Evolutionary conservation across 2,113 vertebrate species (phyloP).

Genomic region (Malurus melanocephalus): DNA sequence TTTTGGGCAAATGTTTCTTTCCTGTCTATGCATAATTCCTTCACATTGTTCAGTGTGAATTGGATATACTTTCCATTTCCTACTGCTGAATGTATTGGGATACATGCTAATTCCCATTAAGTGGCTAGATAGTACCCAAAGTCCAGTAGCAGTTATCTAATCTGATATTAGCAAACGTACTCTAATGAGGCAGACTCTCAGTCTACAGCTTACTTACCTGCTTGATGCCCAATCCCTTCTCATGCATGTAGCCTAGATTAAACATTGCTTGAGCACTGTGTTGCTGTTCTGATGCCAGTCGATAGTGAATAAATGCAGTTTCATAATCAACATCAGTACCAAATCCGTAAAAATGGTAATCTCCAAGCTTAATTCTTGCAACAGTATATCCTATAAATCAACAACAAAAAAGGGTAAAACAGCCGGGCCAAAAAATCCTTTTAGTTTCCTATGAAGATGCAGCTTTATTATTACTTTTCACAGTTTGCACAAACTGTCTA

Average conservation of each 20-base stretch:
- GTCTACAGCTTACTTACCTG: constrained; percentile 75
- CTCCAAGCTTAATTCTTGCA: constrained; percentile 94
- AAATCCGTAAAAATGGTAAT: constrained; percentile 97
- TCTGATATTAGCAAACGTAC: not conserved
- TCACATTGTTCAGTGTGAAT: not conserved
- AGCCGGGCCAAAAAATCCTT: not conserved
- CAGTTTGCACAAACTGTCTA: not conserved
- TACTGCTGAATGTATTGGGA: not conserved
- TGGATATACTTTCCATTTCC: not conserved
- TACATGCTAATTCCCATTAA: not conserved
- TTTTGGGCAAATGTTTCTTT: not conserved
- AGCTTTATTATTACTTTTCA: not conserved
- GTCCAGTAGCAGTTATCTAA: not conserved
- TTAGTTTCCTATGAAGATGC: not conserved
- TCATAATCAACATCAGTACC: constrained; percentile 96
- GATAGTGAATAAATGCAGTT: constrained; percentile 95
- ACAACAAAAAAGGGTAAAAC: not conserved
- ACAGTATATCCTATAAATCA: constrained; percentile 87
- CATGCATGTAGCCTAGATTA: constrained; percentile 97
- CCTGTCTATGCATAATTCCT: not conserved
- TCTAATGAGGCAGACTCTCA: not conserved
- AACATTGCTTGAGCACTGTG: constrained; percentile 98
- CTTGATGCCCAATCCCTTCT: constrained; percentile 95
- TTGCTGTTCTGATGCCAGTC: constrained; percentile 94
- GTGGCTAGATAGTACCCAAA: not conserved